Percentiles rank a stretch among this genome's conserved stretches.
These are phyloP conservation scores for Platycercus adscitus DNA, from an alignment of 2,113 vertebrate species.

Conservation along the genomic window DNA sequence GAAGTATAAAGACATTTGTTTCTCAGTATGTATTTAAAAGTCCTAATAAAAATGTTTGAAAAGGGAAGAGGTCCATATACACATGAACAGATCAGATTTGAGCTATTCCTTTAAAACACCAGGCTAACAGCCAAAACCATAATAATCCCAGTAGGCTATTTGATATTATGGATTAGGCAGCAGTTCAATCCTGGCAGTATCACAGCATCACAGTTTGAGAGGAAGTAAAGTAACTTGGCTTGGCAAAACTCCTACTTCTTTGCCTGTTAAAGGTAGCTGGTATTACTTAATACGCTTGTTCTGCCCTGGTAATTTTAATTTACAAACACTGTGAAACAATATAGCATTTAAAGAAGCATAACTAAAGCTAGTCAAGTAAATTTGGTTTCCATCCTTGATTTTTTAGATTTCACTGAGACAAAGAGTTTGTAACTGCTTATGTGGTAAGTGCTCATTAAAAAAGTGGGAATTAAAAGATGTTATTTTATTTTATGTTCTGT, in stretches of 20 bases:
- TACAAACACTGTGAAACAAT: background rate
- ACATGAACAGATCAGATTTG: background rate
- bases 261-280: background rate
- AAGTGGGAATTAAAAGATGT: background rate
- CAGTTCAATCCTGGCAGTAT: background rate
- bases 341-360: background rate
- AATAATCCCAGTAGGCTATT: background rate
- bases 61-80: background rate
- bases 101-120: background rate
- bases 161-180: conserved; percentile 13
- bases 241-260: background rate
- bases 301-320: background rate
- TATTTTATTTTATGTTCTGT: background rate
- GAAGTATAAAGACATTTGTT: background rate
- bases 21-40: background rate
- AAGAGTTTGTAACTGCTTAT: background rate
- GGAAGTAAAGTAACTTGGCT: background rate
- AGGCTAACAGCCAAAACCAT: background rate
- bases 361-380: background rate
- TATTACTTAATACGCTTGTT: background rate
- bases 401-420: background rate
- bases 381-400: background rate
- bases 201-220: background rate
- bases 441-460: background rate
- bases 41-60: background rate